phyloP scores from a whole-genome alignment of 2,888 invertebrate genomes.

The Venustoraphidia nigricollis region DNA sequence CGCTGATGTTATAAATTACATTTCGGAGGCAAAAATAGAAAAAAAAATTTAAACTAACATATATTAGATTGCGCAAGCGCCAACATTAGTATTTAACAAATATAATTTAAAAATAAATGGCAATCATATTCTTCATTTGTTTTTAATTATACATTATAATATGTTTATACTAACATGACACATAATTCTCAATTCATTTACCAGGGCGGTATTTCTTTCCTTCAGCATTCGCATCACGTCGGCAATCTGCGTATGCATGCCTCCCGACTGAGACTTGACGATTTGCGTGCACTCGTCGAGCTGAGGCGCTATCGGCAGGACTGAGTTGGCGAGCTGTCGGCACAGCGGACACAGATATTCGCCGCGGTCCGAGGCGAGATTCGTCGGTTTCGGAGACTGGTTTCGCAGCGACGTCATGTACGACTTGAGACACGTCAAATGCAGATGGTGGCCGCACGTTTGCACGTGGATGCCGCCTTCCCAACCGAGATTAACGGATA shows the following conservation, averaged over 20 bases:
- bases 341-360: slow-evolving; percentile 94
- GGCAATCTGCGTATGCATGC: slow-evolving; percentile 29
- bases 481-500: slow-evolving; percentile 69
- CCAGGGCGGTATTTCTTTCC: slow-evolving; percentile 49
- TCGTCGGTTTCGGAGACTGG: neutral
- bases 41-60: too few relatives aligned
- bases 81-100: neutral
- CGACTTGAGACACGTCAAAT: slow-evolving; percentile 83
- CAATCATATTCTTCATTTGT: slow-evolving; percentile 1
- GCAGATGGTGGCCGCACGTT: slow-evolving; percentile 94
- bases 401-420: slow-evolving; percentile 70
- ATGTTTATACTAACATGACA: slow-evolving; percentile 1
- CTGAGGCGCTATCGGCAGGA: slow-evolving; percentile 67
- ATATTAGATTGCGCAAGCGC: neutral
- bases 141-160: slow-evolving; percentile 1
- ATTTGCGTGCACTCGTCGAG: slow-evolving; percentile 49
- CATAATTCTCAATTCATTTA: slow-evolving; percentile 23
- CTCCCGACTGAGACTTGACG: slow-evolving; percentile 39
- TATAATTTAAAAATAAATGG: slow-evolving; percentile 3
- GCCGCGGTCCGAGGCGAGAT: slow-evolving; percentile 34
- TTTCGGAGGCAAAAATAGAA: too few relatives aligned
- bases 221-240: slow-evolving; percentile 44
- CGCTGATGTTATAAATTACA: too few relatives aligned
- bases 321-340: slow-evolving; percentile 79
- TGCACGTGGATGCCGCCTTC: slow-evolving; percentile 87